A percentile compares a stretch with the other conserved stretches of the same genome.
phyloP scores from a whole-genome alignment of 2,113 vertebrate genomes.

The Cinclus cinclus region DNA sequence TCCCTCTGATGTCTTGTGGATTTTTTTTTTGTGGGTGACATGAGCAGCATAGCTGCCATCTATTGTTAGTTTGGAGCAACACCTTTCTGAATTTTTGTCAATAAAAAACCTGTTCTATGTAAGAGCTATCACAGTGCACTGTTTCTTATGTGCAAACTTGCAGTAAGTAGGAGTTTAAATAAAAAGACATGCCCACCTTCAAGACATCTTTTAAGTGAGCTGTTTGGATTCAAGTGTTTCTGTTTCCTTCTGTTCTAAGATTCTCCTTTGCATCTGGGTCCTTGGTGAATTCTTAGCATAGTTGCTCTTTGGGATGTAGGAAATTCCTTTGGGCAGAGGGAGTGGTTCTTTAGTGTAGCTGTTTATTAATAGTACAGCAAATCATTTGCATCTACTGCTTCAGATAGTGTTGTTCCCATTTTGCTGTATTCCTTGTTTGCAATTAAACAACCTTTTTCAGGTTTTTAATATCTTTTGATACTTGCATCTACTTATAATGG shows the following conservation, averaged over 20 bases:
- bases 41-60: background rate
- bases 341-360: background rate
- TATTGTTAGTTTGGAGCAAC: background rate
- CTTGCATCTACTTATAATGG: background rate
- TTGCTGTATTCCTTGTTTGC: background rate
- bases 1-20: background rate
- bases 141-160: background rate
- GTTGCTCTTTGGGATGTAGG: background rate
- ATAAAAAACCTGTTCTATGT: background rate
- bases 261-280: background rate
- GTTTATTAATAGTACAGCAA: background rate
- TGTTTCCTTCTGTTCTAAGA: background rate
- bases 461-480: background rate
- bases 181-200: background rate
- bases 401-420: background rate
- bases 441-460: background rate
- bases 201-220: background rate
- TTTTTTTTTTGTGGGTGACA: background rate
- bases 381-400: background rate
- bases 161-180: background rate
- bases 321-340: background rate
- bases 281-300: slow-evolving; percentile 28
- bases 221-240: background rate
- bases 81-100: background rate
- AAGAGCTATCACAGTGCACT: background rate